Conservation (phyloP, 92 coral and sea anemone species). For the Zoanthus gigantus region DNA sequence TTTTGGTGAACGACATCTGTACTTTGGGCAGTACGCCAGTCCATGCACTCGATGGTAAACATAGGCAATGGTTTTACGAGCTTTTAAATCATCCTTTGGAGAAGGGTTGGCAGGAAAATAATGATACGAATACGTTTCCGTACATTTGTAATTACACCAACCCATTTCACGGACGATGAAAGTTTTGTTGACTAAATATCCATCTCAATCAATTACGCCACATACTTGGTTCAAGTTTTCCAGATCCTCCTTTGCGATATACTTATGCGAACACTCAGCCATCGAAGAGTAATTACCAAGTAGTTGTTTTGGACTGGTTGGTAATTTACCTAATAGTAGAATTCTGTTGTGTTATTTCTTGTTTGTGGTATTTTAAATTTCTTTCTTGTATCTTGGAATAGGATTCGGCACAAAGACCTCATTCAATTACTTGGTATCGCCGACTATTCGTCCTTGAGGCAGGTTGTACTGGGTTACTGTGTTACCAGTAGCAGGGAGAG, state of each 20-base stretch:
- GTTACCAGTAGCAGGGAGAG: too few relatives aligned
- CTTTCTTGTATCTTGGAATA: conserved; percentile 9
- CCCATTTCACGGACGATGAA: conserved; percentile 22
- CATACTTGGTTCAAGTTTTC: neutral
- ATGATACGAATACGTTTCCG: too few relatives aligned
- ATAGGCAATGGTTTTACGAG: conserved; percentile 15
- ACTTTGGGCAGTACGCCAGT: neutral
- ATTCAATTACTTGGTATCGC: too few relatives aligned
- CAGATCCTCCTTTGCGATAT: conserved; percentile 21
- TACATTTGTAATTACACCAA: neutral
- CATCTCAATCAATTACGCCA: neutral
- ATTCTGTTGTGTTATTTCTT: conserved; percentile 18
- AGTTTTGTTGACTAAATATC: conserved; percentile 14
- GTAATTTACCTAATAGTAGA: conserved; percentile 14
- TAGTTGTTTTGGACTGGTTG: conserved; percentile 12
- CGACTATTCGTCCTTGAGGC: too few relatives aligned
- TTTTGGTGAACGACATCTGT: neutral
- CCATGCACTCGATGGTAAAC: conserved; percentile 9
- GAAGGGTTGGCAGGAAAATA: too few relatives aligned
- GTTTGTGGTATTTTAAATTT: conserved; percentile 8
- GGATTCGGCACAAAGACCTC: neutral
- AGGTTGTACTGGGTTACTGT: too few relatives aligned
- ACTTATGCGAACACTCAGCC: conserved; percentile 18
- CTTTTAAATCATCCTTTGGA: neutral
- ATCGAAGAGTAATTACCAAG: conserved; percentile 19